These are phyloP conservation scores for Teleogryllus oceanicus DNA, from an alignment of 2,888 invertebrate genomes.

Conservation along the genomic window DNA sequence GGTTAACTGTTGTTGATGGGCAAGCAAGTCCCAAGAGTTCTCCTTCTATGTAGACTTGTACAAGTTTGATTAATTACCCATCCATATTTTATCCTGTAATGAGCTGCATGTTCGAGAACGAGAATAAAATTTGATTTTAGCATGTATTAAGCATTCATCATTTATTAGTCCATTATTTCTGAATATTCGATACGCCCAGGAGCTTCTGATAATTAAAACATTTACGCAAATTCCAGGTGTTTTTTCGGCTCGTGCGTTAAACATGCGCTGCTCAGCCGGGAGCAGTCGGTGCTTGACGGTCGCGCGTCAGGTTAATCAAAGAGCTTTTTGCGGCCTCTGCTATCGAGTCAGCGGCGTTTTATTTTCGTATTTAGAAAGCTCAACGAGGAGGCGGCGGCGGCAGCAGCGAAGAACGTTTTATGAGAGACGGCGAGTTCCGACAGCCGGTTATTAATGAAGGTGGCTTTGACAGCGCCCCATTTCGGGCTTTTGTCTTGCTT, in stretches of 20 bases:
- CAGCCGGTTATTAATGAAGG: constrained; percentile 33
- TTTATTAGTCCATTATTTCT: neutral
- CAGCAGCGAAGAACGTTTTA: neutral
- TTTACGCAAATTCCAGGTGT: neutral
- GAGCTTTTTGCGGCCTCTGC: neutral
- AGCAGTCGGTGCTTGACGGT: neutral
- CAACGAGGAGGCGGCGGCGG: neutral
- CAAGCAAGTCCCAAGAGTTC: neutral
- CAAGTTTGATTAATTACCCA: neutral
- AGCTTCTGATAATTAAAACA: neutral
- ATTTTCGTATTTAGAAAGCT: constrained; percentile 18
- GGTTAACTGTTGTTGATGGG: neutral
- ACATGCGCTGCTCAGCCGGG: neutral
- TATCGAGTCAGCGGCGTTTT: neutral
- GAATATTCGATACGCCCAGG: neutral
- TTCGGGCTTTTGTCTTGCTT: constrained; percentile 24
- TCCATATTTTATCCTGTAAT: neutral
- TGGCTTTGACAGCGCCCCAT: constrained; percentile 32
- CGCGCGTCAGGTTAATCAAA: neutral
- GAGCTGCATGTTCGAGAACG: neutral
- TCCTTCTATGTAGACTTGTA: neutral
- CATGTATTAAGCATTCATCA: constrained; percentile 6
- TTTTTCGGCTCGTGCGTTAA: neutral
- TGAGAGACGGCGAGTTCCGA: constrained; percentile 28
- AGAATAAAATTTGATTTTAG: neutral